Base-by-base conservation (phyloP, 2,888 invertebrate genomes). In the Dryocosmus kuriphilus region DNA sequence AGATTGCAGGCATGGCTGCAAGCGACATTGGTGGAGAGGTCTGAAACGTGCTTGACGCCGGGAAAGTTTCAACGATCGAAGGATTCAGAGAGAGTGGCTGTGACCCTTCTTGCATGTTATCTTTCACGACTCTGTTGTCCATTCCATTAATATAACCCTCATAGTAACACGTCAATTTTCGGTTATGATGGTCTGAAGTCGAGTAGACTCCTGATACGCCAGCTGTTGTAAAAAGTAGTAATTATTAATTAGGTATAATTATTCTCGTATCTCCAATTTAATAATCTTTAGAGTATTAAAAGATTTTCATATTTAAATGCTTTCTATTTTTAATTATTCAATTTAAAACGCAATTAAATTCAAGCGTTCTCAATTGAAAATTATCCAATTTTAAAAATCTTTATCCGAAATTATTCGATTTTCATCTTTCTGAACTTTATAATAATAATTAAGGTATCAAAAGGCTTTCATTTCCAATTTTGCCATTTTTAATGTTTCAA, bases 101-200 rank as follows among this genome's bases (percentile, higher is more conserved):
- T 51, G 85, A 81, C 24, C 74, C 77, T 24, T 83, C 84, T 77
- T 84, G 84, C 55, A 82, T 65, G 65, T 80, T 82, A 46, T 85
- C 84, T 24, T 85, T 85, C 30, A 80, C 83, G 11, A 11, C 27
- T 27, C 55, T 74, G 24, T 67, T 65, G 79, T 41, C 80, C 41
- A 81, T 74, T 38, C 87, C 87, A 55, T 90, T 90, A 81, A 92
- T 90, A 87, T 92, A 93, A 85, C 92, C 90, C 85, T 92, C 92
- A 87, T 92, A 92, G 85, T 92, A 91, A 27, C 89, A 84, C 77
- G 91, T 87, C 75, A 90, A 27, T 41, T 67, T 46, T 38, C 67
- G 41, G 27, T 46, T 67, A 27, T 46, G 27, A 27, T 46, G 27
- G 16, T 67, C 67, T 19, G 67, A 27, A 41, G 67, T 67, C 41